These are phyloP conservation scores for Eufriesea mexicana DNA, from an alignment of 1,140 invertebrate genomes.

Conservation along the genomic window DNA sequence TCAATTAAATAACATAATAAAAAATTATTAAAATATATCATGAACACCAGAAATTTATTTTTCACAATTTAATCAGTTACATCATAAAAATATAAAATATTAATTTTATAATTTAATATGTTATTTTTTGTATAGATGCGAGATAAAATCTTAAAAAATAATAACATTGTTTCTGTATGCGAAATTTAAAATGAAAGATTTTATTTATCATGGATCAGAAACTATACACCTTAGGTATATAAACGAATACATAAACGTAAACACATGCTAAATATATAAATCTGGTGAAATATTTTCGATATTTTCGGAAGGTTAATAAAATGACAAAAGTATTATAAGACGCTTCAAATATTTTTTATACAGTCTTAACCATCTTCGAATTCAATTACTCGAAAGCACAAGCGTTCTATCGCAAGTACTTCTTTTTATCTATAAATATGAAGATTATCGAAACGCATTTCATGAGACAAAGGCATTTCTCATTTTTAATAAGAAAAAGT, in stretches of 20 bases:
- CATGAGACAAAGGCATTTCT: slow-evolving; percentile 36
- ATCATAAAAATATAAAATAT: background rate
- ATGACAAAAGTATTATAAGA: slow-evolving; percentile 42
- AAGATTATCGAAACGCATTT: slow-evolving; percentile 44
- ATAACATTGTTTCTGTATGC: background rate
- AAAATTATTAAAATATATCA: slow-evolving; percentile 1
- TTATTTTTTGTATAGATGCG: background rate
- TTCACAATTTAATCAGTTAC: background rate
- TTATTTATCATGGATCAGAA: slow-evolving; percentile 64
- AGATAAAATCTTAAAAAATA: background rate
- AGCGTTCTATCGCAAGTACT: slow-evolving; percentile 21
- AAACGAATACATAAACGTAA: slow-evolving; percentile 57
- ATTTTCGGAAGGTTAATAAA: slow-evolving; percentile 41
- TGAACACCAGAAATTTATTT: background rate
- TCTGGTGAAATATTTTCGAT: slow-evolving; percentile 22
- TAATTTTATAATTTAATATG: background rate
- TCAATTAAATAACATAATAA: background rate
- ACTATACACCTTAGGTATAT: slow-evolving; percentile 64
- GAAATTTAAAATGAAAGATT: slow-evolving; percentile 61
- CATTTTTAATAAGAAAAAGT: slow-evolving; percentile 33
- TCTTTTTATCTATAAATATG: slow-evolving; percentile 39
- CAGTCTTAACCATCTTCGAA: slow-evolving; percentile 55
- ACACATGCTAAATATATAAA: slow-evolving; percentile 55
- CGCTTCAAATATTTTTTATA: slow-evolving; percentile 46
- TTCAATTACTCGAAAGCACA: slow-evolving; percentile 39